Conservation (phyloP, 2,797 vertebrate species). For the Eulemur mongoz region DNA sequence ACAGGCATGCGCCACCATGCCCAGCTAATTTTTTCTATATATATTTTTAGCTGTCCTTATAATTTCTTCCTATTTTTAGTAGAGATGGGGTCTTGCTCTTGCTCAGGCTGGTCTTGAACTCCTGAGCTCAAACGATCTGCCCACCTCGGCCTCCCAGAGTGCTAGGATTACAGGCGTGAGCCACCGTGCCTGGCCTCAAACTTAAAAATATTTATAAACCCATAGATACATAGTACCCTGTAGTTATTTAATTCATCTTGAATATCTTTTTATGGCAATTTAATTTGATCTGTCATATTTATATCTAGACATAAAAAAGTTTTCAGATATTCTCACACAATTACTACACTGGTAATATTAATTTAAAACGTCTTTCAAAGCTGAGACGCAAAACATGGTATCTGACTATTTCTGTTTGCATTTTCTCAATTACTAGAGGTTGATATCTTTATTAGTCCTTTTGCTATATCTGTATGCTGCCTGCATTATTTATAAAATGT, state of each 20-base stretch:
- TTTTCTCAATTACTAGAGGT: not conserved
- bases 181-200: not conserved
- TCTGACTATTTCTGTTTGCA: not conserved
- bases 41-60: no score
- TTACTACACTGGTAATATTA: not conserved
- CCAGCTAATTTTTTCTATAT: no score
- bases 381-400: not conserved
- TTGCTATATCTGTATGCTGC: not conserved
- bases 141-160: no score
- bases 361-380: not conserved
- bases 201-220: not conserved
- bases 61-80: no score
- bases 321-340: not conserved
- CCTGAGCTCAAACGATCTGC: no score
- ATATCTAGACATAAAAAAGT: not conserved
- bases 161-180: no score
- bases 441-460: not conserved
- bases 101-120: no score
- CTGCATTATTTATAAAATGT: not conserved
- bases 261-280: slow-evolving; percentile 7
- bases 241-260: not conserved
- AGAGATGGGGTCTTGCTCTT: no score
- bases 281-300: not conserved
- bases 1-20: no score
- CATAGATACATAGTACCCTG: not conserved